Conservation (phyloP, 1,140 invertebrate species). For the Macrosteles quadrilineatus region DNA sequence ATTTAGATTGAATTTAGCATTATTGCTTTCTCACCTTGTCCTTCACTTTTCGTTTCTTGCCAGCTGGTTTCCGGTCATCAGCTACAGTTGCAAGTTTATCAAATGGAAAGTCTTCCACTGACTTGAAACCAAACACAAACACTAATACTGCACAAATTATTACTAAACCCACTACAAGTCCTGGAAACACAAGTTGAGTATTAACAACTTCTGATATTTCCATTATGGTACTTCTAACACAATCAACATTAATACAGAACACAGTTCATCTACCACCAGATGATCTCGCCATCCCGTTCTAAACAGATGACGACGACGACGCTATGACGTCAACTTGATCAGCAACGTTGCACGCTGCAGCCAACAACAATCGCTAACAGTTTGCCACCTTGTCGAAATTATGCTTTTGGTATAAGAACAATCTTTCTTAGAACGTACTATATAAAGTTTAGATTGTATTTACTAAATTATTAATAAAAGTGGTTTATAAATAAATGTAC, state of each 20-base stretch:
- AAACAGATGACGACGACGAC: slow-evolving; percentile 24
- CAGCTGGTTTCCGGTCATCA: slow-evolving; percentile 61
- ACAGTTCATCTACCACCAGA: slow-evolving; percentile 15
- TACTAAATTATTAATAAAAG: background rate
- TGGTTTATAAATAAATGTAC: background rate
- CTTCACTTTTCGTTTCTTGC: slow-evolving; percentile 67
- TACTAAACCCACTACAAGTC: slow-evolving; percentile 57
- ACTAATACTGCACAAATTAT: slow-evolving; percentile 59
- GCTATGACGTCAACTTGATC: slow-evolving; percentile 14
- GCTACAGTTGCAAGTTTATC: slow-evolving; percentile 61
- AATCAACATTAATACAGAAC: background rate
- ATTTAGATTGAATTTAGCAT: too few relatives aligned
- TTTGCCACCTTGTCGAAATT: background rate
- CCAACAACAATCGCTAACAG: background rate
- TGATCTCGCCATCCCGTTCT: slow-evolving; percentile 9
- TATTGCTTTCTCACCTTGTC: slow-evolving; percentile 64
- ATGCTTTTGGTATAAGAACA: too few relatives aligned
- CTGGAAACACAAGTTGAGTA: slow-evolving; percentile 61
- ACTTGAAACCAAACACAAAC: slow-evolving; percentile 71
- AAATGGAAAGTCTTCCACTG: slow-evolving; percentile 70
- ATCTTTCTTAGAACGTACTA: too few relatives aligned
- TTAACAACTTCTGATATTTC: slow-evolving; percentile 35
- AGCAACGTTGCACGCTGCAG: slow-evolving; percentile 13
- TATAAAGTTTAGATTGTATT: background rate
- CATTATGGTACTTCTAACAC: background rate